Percentiles rank a stretch among this genome's conserved stretches.
These are phyloP conservation scores for Brassicogethes aeneus DNA, from an alignment of 2,888 invertebrate genomes.

Conservation along the genomic window DNA sequence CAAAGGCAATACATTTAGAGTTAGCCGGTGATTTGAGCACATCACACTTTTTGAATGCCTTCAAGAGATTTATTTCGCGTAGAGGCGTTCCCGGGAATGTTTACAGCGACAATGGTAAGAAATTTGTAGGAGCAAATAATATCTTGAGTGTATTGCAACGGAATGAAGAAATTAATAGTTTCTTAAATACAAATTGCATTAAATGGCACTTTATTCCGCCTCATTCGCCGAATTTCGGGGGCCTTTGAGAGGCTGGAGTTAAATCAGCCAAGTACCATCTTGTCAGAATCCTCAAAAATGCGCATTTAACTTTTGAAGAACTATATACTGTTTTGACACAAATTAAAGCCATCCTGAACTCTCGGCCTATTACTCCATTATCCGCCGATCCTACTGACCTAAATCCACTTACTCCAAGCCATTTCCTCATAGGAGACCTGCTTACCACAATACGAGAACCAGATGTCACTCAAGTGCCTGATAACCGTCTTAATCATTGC, in stretches of 20 bases:
- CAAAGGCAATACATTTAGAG: conserved; percentile 15
- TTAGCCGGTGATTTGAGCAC: conserved; percentile 8
- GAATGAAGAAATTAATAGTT: background rate
- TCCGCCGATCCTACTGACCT: background rate
- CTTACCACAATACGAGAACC: background rate
- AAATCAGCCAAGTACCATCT: background rate
- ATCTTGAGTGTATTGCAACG: conserved; percentile 2
- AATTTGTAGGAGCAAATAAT: conserved; percentile 5
- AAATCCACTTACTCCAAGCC: conserved; percentile 2
- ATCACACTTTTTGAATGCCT: conserved; percentile 10
- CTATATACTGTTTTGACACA: too few species aligned
- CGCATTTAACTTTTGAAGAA: too few species aligned
- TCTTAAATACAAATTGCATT: background rate
- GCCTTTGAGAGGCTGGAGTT: too few species aligned
- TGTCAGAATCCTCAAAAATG: too few species aligned
- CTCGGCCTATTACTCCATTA: background rate
- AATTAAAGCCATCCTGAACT: background rate
- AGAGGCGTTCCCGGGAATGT: conserved; percentile 11
- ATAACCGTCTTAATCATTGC: conserved; percentile 1
- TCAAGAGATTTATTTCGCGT: conserved; percentile 13
- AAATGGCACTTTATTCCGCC: conserved; percentile 8
- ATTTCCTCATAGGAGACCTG: background rate
- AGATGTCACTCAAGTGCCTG: background rate
- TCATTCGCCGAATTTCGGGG: conserved; percentile 3
- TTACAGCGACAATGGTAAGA: conserved; percentile 16